Base-by-base conservation (phyloP, 2,113 vertebrate species). In the Neolamprologus kungweensis region DNA sequence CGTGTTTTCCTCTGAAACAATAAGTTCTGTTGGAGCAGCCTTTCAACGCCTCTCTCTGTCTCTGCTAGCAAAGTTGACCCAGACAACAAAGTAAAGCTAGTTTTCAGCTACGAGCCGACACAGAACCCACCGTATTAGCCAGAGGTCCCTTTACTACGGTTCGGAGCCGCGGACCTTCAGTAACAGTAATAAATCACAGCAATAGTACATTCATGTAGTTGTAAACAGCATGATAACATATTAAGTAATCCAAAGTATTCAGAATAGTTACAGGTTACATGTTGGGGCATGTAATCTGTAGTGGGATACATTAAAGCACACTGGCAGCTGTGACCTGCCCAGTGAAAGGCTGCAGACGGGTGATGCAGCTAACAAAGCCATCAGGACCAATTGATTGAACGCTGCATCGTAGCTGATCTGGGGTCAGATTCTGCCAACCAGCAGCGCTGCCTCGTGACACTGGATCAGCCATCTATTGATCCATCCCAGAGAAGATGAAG, bases 131-230 rank as follows among this genome's bases (percentile, higher is more conserved):
- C 2, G 2, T 12, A 2, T 23, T 1, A 54, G 53, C 0, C 53
- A 54, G 53, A 54, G 53, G n/a, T 7, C 10, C 51, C n/a, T 54
- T 54, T 54, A 12, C 53, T 54, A 54, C 4, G 10, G n/a, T 3
- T 54, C 6, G 0, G 53, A 55, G 53, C n/a, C 6, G 6, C n/a
- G 0, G 19, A 11, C 51, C 9, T 0, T 11, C n/a, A 2, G n/a
- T 19, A 3, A 23, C 3, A 3, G 2, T 53, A 6, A 53, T 6
- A 53, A 53, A 6, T 53, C 51, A 53, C 50, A 53, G 9, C 50
- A 53, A 10, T 1, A 53, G 50, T 0, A 1, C 51, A 53, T 54
- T 21, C 51, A 54, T 1, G 53, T 7, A 12, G n/a, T 21, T 54
- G 5, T 54, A 54, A 21, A 55, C 0, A 55, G 54, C 53, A 55